These are phyloP conservation scores for Gymnocephalus cernua DNA, from an alignment of 2,113 vertebrate genomes.

Conservation along the genomic window DNA sequence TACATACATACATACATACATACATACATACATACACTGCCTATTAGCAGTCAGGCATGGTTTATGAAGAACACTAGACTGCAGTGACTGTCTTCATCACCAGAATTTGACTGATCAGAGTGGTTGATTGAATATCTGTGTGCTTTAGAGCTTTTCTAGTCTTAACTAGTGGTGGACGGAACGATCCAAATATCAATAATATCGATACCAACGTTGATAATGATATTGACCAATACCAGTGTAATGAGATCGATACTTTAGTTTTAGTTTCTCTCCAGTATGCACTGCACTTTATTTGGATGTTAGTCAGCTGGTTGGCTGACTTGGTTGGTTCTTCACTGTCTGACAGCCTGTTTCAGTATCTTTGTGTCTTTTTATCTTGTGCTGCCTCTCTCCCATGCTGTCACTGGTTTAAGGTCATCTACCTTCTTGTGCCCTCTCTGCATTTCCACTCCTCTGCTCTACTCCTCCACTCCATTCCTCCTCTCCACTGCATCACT, in stretches of 20 bases:
- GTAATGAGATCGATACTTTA: too few species aligned
- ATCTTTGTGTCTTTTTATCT: background rate
- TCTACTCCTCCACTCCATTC: conserved; percentile 44
- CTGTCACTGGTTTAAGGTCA: conserved; percentile 52
- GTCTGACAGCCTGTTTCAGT: background rate
- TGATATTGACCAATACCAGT: too few species aligned
- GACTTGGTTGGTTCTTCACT: background rate
- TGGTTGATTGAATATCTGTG: conserved; percentile 9
- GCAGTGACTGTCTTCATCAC: background rate
- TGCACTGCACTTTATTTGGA: background rate
- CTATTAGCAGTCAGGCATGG: background rate
- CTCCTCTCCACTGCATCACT: conserved; percentile 40
- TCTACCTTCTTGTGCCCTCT: conserved; percentile 29
- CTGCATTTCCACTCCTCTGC: conserved; percentile 37
- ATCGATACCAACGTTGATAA: too few species aligned
- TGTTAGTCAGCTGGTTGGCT: background rate
- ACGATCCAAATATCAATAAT: too few species aligned
- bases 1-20: background rate
- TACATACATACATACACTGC: too few species aligned
- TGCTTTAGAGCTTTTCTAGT: background rate
- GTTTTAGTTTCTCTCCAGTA: too few species aligned
- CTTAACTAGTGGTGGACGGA: too few species aligned
- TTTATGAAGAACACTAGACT: conserved; percentile 3
- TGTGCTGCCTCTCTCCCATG: conserved; percentile 5
- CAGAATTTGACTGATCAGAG: background rate